A percentile compares a stretch with the other conserved stretches of the same genome.
These are phyloP conservation scores for Brachyhypopomus occidentalis DNA, from an alignment of 2,113 vertebrate species.

Conservation along the genomic window DNA sequence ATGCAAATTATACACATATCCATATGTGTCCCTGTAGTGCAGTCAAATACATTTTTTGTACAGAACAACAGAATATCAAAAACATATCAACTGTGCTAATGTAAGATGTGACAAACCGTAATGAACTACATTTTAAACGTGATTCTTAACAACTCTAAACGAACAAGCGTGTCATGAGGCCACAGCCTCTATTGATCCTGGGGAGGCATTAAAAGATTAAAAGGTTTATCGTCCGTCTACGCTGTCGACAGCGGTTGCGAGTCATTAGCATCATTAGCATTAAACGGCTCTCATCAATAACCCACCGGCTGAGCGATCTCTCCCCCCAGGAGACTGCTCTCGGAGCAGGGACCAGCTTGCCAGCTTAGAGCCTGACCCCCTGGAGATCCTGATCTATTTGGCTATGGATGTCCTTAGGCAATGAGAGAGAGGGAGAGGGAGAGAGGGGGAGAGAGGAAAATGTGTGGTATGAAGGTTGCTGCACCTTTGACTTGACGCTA, in stretches of 20 bases:
- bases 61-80: slow-evolving; percentile 8
- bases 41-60: slow-evolving; percentile 11
- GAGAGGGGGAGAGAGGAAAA: not conserved
- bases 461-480: slow-evolving; percentile 7
- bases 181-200: slow-evolving; percentile 60
- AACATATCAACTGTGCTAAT: not conserved
- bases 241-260: slow-evolving; percentile 69
- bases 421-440: slow-evolving; percentile 6
- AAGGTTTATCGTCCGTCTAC: slow-evolving; percentile 65
- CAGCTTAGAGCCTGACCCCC: slow-evolving; percentile 48
- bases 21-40: not conserved
- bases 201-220: slow-evolving; percentile 73
- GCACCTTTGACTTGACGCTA: not conserved
- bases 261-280: slow-evolving; percentile 74
- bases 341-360: slow-evolving; percentile 36
- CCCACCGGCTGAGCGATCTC: slow-evolving; percentile 66
- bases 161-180: slow-evolving; percentile 40
- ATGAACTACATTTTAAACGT: slow-evolving; percentile 24
- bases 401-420: slow-evolving; percentile 23
- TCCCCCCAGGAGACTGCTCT: slow-evolving; percentile 61
- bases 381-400: slow-evolving; percentile 55
- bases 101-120: not conserved
- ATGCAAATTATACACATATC: slow-evolving; percentile 1
- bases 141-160: slow-evolving; percentile 53
- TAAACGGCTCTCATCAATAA: slow-evolving; percentile 74